A percentile compares a stretch with the other conserved stretches of the same genome.
phyloP scores from a whole-genome alignment of 2,797 vertebrate genomes.

The Tiaroga cobitis region DNA sequence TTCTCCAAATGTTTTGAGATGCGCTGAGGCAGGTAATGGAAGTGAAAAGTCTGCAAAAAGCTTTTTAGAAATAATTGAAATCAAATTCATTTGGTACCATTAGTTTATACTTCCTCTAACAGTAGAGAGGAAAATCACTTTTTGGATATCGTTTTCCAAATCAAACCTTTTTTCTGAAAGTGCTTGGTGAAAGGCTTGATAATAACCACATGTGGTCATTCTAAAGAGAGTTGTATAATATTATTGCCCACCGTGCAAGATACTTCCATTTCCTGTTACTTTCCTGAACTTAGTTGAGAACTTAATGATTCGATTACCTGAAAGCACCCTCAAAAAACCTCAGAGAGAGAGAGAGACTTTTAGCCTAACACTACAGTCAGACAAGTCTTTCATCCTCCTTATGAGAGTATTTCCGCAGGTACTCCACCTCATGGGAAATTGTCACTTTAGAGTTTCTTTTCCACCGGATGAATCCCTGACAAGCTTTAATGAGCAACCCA shows the following conservation, averaged over 20 bases:
- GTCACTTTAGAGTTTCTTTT: slow-evolving; percentile 47
- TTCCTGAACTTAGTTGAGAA: slow-evolving; percentile 23
- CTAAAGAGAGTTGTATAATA: background rate
- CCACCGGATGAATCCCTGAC: slow-evolving; percentile 47
- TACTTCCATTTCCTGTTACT: background rate
- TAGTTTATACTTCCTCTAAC: background rate
- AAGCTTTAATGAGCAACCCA: slow-evolving; percentile 56
- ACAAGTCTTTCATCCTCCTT: slow-evolving; percentile 46
- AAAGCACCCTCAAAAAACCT: slow-evolving; percentile 36
- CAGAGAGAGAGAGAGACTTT: slow-evolving; percentile 29
- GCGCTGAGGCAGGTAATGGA: slow-evolving; percentile 31
- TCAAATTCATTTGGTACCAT: background rate
- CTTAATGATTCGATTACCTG: slow-evolving; percentile 25
- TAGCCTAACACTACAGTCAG: slow-evolving; percentile 41
- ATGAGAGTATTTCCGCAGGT: slow-evolving; percentile 40
- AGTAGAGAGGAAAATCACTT: background rate
- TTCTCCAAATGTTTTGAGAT: slow-evolving; percentile 48
- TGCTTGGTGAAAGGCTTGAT: slow-evolving; percentile 1
- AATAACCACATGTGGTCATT: background rate
- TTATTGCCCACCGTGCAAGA: background rate
- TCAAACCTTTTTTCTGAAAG: background rate
- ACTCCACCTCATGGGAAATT: slow-evolving; percentile 43
- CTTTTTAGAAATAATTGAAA: slow-evolving; percentile 9
- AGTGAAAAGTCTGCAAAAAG: slow-evolving; percentile 36
- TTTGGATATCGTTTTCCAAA: background rate